Percentiles rank a stretch among this genome's conserved stretches.
These are phyloP conservation scores for Vesta saturnalis DNA, from an alignment of 2,888 invertebrate genomes.

Conservation along the genomic window DNA sequence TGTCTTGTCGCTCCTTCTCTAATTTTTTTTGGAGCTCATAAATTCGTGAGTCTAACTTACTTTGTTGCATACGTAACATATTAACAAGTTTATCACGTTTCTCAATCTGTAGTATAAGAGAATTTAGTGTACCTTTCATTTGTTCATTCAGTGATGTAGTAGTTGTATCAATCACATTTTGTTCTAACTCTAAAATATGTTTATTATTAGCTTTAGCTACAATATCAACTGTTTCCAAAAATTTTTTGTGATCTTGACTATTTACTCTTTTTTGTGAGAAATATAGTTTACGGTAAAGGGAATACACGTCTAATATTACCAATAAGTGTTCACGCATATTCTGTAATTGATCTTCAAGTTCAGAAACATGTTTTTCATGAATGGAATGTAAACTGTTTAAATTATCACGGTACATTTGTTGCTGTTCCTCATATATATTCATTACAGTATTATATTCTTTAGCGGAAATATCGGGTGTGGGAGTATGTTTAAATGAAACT, in stretches of 20 bases:
- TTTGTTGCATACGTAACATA: not conserved
- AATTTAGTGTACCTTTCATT: not conserved
- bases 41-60: not conserved
- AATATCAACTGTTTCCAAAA: not conserved
- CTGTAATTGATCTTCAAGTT: not conserved
- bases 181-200: not conserved
- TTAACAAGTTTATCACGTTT: conserved; percentile 1
- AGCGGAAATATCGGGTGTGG: not conserved
- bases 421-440: not conserved
- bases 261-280: not conserved
- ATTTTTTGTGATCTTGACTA: not conserved
- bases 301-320: not conserved
- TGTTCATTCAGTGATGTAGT: not conserved
- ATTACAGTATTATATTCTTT: not conserved
- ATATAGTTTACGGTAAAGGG: not conserved
- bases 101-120: not conserved
- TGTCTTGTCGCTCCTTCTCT: not conserved
- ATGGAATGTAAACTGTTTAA: not conserved
- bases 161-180: not conserved
- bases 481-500: not conserved
- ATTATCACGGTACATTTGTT: not conserved
- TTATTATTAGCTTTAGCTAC: not conserved
- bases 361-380: not conserved
- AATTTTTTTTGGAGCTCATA: not conserved
- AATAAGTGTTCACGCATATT: not conserved